phyloP scores from a whole-genome alignment of 2,113 vertebrate genomes.

The Ranitomeya variabilis region DNA sequence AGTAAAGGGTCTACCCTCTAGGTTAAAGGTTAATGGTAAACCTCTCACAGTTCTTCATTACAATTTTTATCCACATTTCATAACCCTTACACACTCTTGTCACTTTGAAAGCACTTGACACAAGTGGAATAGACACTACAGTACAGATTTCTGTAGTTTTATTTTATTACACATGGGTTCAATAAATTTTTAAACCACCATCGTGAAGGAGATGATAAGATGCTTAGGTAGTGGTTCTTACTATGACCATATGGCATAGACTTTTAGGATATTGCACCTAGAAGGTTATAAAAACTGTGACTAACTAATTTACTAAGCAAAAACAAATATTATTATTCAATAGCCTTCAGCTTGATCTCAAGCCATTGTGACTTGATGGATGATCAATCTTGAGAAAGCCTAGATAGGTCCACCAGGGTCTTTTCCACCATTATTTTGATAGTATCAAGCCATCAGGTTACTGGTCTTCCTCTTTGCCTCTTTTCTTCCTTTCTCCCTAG shows the following conservation, averaged over 20 bases:
- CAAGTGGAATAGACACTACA: background rate
- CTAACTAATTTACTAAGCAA: background rate
- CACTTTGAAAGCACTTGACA: background rate
- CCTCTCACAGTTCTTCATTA: background rate
- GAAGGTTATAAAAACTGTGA: background rate
- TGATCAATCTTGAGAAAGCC: too few relatives aligned
- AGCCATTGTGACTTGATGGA: too few relatives aligned
- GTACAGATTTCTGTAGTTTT: background rate
- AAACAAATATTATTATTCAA: background rate
- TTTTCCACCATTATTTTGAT: too few relatives aligned
- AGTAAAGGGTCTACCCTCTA: background rate
- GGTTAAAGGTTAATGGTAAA: background rate
- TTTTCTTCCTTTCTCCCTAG: too few relatives aligned
- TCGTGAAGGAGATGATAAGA: background rate
- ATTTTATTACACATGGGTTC: background rate
- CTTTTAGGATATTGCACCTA: background rate
- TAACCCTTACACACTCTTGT: background rate
- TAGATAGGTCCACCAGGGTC: too few relatives aligned
- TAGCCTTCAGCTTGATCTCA: too few relatives aligned
- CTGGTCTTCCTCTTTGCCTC: too few relatives aligned
- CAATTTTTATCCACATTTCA: background rate
- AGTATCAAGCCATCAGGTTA: too few relatives aligned
- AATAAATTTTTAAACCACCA: background rate
- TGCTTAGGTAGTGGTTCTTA: background rate
- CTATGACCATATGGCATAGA: background rate